Evolutionary conservation across 2,888 invertebrate species (phyloP).

Genomic region (Caenorhabditis auriculariae): DNA sequence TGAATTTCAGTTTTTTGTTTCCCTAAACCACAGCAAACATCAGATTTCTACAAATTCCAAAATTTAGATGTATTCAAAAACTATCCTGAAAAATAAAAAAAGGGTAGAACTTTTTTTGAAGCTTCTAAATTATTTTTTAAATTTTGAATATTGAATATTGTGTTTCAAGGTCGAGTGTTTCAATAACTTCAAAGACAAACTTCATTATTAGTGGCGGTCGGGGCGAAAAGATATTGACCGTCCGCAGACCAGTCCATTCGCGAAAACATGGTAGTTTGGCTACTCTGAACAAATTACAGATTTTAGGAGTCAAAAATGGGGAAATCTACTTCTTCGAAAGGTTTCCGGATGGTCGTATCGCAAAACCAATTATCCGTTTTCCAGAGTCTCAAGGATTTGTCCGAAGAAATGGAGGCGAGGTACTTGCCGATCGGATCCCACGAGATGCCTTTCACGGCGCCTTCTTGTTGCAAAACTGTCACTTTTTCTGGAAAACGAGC

Average conservation of each 20-base stretch:
- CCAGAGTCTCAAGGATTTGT: slow-evolving; percentile 82
- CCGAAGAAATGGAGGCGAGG: slow-evolving; percentile 79
- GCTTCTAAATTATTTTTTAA: background rate
- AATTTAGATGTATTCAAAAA: background rate
- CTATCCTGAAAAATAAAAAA: background rate
- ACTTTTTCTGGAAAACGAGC: slow-evolving; percentile 6
- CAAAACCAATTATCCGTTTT: slow-evolving; percentile 90
- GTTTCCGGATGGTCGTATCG: slow-evolving; percentile 83
- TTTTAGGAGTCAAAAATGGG: background rate
- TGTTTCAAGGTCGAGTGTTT: background rate
- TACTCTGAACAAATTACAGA: slow-evolving; percentile 24
- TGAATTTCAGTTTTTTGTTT: no score
- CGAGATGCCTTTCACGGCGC: slow-evolving; percentile 79
- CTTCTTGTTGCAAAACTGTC: slow-evolving; percentile 68
- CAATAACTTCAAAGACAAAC: slow-evolving; percentile 67
- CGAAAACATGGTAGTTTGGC: slow-evolving; percentile 47
- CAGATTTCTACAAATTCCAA: background rate
- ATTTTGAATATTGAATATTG: background rate
- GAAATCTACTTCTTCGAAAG: slow-evolving; percentile 77
- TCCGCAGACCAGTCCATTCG: slow-evolving; percentile 85
- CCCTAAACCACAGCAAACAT: no score
- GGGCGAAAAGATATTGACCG: slow-evolving; percentile 89
- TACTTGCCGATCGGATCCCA: slow-evolving; percentile 99
- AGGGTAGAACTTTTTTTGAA: background rate
- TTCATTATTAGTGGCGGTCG: slow-evolving; percentile 97